Percentiles rank a stretch among this genome's conserved stretches.
Evolutionary conservation across 2,888 invertebrate species (phyloP).

Genomic region (Eupelmus urozonus): DNA sequence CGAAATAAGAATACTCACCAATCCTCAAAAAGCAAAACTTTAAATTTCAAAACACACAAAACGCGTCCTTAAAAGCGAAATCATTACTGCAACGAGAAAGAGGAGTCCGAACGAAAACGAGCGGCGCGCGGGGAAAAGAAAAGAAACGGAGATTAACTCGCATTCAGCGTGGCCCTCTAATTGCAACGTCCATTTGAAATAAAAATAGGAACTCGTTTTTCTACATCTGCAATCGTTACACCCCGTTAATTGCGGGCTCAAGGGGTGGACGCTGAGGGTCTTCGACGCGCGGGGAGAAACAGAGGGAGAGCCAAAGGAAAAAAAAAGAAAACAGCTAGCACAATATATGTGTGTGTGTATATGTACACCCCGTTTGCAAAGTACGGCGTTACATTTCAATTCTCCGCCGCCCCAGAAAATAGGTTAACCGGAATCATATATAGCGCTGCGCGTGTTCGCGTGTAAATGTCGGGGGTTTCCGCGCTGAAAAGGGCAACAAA

Average conservation of each 20-base stretch:
- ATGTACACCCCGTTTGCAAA: conserved; percentile 40
- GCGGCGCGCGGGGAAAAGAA: neutral
- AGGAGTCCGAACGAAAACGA: neutral
- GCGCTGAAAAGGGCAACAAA: neutral
- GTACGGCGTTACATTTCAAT: conserved; percentile 53
- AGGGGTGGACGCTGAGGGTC: conserved; percentile 48
- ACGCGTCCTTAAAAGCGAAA: conserved; percentile 11
- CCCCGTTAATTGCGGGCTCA: conserved; percentile 59
- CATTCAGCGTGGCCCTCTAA: conserved; percentile 43
- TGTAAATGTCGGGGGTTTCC: neutral
- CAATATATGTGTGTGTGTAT: conserved; percentile 28
- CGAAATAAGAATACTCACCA: neutral
- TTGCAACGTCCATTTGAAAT: conserved; percentile 57
- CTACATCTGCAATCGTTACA: conserved; percentile 59
- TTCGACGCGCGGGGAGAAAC: conserved; percentile 25
- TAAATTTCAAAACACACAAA: neutral
- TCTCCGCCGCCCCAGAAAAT: conserved; percentile 38
- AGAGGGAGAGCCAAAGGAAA: conserved; percentile 22
- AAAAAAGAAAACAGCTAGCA: conserved; percentile 35
- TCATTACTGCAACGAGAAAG: conserved; percentile 34
- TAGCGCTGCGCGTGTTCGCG: neutral
- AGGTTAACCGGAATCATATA: conserved; percentile 50
- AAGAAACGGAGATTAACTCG: conserved; percentile 48
- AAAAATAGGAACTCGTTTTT: conserved; percentile 57
- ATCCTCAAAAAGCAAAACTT: neutral